These are phyloP conservation scores for Eupsilia transversa DNA, from an alignment of 2,888 invertebrate species.

Conservation along the genomic window DNA sequence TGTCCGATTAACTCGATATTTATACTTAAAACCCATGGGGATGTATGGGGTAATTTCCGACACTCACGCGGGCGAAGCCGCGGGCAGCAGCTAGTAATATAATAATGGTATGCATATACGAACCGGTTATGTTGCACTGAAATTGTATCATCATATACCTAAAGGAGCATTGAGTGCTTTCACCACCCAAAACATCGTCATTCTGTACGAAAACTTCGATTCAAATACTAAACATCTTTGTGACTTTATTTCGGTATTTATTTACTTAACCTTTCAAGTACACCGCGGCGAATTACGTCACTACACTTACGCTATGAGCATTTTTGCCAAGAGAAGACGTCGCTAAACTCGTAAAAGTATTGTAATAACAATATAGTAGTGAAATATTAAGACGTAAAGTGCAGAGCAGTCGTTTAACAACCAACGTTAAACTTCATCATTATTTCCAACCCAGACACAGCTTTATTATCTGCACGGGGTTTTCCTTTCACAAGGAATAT, in stretches of 20 bases:
- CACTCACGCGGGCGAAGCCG: no score
- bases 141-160: background rate
- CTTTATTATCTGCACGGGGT: slow-evolving; percentile 66
- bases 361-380: slow-evolving; percentile 69
- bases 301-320: slow-evolving; percentile 13
- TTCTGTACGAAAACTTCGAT: slow-evolving; percentile 3
- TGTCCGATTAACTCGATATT: no score
- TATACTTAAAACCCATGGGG: no score
- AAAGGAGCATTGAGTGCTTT: background rate
- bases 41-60: no score
- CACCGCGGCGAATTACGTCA: no score
- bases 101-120: background rate
- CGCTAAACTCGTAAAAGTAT: slow-evolving; percentile 64
- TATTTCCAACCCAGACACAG: slow-evolving; percentile 66
- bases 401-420: slow-evolving; percentile 69
- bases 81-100: no score
- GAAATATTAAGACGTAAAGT: slow-evolving; percentile 72
- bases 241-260: slow-evolving; percentile 1
- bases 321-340: slow-evolving; percentile 59
- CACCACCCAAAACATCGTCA: background rate
- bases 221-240: slow-evolving; percentile 1
- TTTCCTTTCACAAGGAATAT: slow-evolving; percentile 57
- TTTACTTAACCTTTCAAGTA: no score
- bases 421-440: slow-evolving; percentile 71
- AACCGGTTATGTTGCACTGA: background rate